Evolutionary conservation across 2,888 invertebrate species (phyloP), one percentile per base, ranked within the genome.

Genomic region (Spialia ferax): DNA sequence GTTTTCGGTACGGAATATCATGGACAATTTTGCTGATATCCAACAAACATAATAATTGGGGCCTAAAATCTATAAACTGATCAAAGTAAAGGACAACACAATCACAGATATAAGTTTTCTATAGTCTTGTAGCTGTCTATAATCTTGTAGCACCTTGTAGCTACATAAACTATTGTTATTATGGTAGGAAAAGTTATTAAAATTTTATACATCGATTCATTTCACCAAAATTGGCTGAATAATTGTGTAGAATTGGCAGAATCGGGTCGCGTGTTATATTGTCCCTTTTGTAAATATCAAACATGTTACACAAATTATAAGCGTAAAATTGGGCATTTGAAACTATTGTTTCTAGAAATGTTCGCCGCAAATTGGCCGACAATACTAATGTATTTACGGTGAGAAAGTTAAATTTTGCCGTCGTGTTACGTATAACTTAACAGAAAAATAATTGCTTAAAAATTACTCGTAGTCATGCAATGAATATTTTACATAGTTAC

Each of bases 381-480:
- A 15, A 55, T 15, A 29, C 29, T 55, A 23, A 52, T 52, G 23
- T 23, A 23, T 52, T 23, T 26, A 52, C 5, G 18, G 48, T 35
- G 52, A 35, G n/a, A 63, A 38, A 54, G 42, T 42, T 42, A 18
- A 54, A 38, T 52, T 38, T 62, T 54, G 62, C 32, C 26, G 22
- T 54, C 42, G 63, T 63, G 38, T 63, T 63, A 35, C 54, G 18
- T 63, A 62, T 23, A 63, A 26, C 23, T 38, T 23, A 35, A 42
- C 54, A 63, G 22, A 55, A 63, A 57, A 50, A 59, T 64, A 64
- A 65, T 65, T 60, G 54, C 54, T 42, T 52, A 52, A 52, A 60
- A 66, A 60, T 66, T 61, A 66, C 60, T 66, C 10, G 29, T 6
- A 66, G 54, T 55, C 66, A 66, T 67, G 67, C 67, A 67, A 62